Percentiles rank a stretch among this genome's conserved stretches.
Evolutionary conservation across 2,888 invertebrate genomes (phyloP).

Genomic region (Melanargia galathea): DNA sequence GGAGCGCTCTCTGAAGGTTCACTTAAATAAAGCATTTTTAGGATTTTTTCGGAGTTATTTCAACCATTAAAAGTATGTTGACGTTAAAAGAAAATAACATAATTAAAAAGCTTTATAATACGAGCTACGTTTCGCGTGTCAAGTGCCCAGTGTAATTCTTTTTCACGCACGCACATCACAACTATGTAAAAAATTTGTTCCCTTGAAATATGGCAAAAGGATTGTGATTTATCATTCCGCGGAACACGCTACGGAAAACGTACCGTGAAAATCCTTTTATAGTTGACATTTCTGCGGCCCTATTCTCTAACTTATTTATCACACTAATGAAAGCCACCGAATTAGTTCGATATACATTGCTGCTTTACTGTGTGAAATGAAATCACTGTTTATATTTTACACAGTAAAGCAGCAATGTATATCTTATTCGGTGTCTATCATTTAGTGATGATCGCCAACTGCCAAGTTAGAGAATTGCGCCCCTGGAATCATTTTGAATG

Average conservation of each 20-base stretch:
- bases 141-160: conserved; percentile 1
- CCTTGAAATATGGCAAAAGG: conserved; percentile 5
- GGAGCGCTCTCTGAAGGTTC: neutral
- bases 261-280: neutral
- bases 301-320: too few species aligned
- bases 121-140: conserved; percentile 6
- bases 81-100: neutral
- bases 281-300: too few species aligned
- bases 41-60: neutral
- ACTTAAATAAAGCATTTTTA: neutral
- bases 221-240: conserved; percentile 19
- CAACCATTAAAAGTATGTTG: neutral
- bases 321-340: too few species aligned
- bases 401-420: too few species aligned
- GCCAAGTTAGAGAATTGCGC: too few species aligned
- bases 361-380: too few species aligned
- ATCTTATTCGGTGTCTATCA: too few species aligned
- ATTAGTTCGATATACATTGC: too few species aligned
- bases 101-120: neutral
- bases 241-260: neutral
- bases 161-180: conserved; percentile 16
- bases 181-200: neutral
- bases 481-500: neutral
- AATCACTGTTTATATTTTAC: too few species aligned
- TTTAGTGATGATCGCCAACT: too few species aligned